A percentile compares a stretch with the other conserved stretches of the same genome.
These are phyloP conservation scores for Microtus oregoni DNA, from an alignment of 2,113 vertebrate genomes.

Conservation along the genomic window DNA sequence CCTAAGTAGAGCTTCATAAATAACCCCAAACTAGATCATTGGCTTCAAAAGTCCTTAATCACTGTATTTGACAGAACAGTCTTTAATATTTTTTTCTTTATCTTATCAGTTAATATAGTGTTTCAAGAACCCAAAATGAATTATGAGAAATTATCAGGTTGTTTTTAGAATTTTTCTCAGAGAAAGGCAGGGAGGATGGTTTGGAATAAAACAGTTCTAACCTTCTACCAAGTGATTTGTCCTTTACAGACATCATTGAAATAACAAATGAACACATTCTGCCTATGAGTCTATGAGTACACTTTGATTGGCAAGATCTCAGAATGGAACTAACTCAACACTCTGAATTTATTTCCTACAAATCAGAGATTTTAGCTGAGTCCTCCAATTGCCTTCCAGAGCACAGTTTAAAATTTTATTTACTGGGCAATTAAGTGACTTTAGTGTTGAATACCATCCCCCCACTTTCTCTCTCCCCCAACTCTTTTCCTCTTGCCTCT, in stretches of 20 bases:
- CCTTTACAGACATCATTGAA: conserved; percentile 6
- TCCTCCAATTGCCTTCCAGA: not conserved
- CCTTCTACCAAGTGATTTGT: conserved; percentile 33
- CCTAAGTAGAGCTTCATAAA: not conserved
- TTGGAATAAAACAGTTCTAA: conserved; percentile 29
- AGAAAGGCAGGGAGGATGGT: not conserved
- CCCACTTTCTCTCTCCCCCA: not conserved
- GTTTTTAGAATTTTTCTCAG: conserved; percentile 43
- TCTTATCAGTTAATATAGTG: not conserved
- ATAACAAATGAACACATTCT: not conserved
- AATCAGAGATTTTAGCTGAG: not conserved
- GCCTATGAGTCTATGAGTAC: not conserved
- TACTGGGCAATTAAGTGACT: not conserved
- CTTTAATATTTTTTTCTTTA: conserved; percentile 32
- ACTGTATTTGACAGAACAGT: conserved; percentile 6
- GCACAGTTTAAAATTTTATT: conserved; percentile 17
- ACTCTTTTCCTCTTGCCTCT: not conserved
- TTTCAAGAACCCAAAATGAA: conserved; percentile 34
- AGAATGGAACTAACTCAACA: not conserved
- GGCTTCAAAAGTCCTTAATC: not conserved
- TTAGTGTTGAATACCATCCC: not conserved
- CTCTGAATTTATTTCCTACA: not conserved
- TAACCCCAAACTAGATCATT: not conserved
- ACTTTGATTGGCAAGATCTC: conserved; percentile 1
- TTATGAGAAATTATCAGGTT: conserved; percentile 46